Percentiles rank a stretch among this genome's conserved stretches.
These are phyloP conservation scores for Drosophila santomea DNA, from an alignment of 1,140 invertebrate genomes.

Conservation along the genomic window DNA sequence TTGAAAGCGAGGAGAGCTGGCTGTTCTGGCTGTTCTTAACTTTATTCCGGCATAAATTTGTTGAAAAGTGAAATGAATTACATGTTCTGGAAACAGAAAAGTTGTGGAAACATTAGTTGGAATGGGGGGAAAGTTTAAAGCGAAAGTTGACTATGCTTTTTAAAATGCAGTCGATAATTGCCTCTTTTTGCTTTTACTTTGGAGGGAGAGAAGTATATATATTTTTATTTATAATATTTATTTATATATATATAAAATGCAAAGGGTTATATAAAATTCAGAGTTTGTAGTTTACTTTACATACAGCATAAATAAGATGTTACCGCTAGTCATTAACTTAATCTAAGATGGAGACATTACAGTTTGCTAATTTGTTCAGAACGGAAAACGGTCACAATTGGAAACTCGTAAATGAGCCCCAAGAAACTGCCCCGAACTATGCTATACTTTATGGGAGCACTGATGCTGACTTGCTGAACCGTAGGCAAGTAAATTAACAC, in stretches of 20 bases:
- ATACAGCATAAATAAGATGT: not conserved
- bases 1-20: constrained; percentile 23
- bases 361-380: constrained; percentile 1
- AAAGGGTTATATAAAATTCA: not conserved
- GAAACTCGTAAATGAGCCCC: constrained; percentile 1
- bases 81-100: constrained; percentile 19
- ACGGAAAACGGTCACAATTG: not conserved
- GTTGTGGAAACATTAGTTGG: constrained; percentile 17
- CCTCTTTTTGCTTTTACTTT: too few species aligned
- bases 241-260: not conserved
- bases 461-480: constrained; percentile 34
- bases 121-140: constrained; percentile 3
- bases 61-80: constrained; percentile 39
- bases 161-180: constrained; percentile 3
- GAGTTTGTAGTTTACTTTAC: not conserved
- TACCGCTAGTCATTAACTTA: not conserved
- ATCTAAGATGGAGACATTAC: not conserved
- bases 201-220: not conserved
- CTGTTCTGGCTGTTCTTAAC: constrained; percentile 27
- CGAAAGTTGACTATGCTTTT: constrained; percentile 28
- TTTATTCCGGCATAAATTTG: constrained; percentile 46
- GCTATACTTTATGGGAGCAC: constrained; percentile 44
- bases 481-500: constrained; percentile 69
- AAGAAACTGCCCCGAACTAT: constrained; percentile 29
- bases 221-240: not conserved